phyloP scores from a whole-genome alignment of 1,140 invertebrate species.

The Sipha flava region DNA sequence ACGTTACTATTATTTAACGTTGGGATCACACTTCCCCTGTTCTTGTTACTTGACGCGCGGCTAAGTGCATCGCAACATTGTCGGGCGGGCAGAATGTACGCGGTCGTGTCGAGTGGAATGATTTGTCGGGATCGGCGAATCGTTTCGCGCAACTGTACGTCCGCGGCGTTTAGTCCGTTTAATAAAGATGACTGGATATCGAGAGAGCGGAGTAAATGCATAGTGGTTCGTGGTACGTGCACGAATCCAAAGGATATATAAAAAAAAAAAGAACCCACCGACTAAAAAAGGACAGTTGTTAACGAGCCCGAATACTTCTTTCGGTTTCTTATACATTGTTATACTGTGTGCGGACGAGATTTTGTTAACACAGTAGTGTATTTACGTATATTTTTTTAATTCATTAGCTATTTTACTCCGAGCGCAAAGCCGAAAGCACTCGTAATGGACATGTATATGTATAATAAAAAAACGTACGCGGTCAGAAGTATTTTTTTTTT shows the following conservation, averaged over 20 bases:
- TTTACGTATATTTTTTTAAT: background rate
- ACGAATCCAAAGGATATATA: background rate
- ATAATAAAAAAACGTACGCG: background rate
- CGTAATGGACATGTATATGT: background rate
- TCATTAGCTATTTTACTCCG: background rate
- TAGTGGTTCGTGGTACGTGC: background rate
- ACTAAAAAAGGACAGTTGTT: background rate
- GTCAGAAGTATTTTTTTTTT: background rate
- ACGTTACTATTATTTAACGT: too few species aligned
- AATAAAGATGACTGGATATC: background rate
- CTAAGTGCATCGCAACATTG: too few species aligned
- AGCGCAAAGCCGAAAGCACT: background rate
- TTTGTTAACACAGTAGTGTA: background rate
- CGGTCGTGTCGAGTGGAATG: background rate
- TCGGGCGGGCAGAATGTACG: too few species aligned
- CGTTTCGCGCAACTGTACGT: background rate
- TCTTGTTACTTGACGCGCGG: too few species aligned
- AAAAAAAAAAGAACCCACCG: background rate
- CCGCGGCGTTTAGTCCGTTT: background rate
- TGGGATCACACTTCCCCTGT: too few species aligned
- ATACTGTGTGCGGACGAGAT: too few species aligned
- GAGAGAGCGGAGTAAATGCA: background rate
- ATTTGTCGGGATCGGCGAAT: background rate
- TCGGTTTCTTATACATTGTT: background rate
- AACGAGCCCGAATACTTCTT: background rate